phyloP scores from a whole-genome alignment of 2,113 vertebrate genomes.

The Brachyhypopomus occidentalis region DNA sequence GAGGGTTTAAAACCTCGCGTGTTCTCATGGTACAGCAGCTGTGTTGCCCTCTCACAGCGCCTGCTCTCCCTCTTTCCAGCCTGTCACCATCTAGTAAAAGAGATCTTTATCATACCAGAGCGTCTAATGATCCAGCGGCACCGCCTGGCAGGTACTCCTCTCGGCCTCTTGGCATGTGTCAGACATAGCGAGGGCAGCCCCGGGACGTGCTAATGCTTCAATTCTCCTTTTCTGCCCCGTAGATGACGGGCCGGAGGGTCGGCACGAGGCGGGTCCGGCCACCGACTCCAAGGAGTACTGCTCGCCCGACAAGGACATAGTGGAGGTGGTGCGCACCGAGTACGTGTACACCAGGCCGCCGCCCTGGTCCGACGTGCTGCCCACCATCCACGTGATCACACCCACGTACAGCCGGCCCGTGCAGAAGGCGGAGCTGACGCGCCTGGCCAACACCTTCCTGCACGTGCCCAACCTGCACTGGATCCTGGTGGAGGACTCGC shows the following conservation, averaged over 20 bases:
- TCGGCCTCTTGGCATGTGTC: slow-evolving; percentile 72
- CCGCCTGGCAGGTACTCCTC: slow-evolving; percentile 74
- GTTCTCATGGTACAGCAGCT: slow-evolving; percentile 45
- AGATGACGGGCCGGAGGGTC: slow-evolving; percentile 89
- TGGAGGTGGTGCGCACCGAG: slow-evolving; percentile 98
- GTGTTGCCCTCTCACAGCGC: slow-evolving; percentile 73
- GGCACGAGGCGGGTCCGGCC: slow-evolving; percentile 78
- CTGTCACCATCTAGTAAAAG: slow-evolving; percentile 85
- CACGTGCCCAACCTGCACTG: slow-evolving; percentile 97
- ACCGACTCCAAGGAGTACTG: slow-evolving; percentile 95
- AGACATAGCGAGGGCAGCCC: slow-evolving; percentile 65
- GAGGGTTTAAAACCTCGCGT: slow-evolving; percentile 40
- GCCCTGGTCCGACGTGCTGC: slow-evolving; percentile 94
- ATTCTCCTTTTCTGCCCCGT: slow-evolving; percentile 66
- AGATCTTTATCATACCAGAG: slow-evolving; percentile 86
- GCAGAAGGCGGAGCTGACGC: slow-evolving; percentile 96
- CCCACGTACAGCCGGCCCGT: slow-evolving; percentile 96
- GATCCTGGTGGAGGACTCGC: slow-evolving; percentile 97
- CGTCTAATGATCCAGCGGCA: slow-evolving; percentile 77
- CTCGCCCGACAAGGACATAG: slow-evolving; percentile 94
- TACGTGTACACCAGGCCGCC: slow-evolving; percentile 96
- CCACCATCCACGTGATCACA: slow-evolving; percentile 96
- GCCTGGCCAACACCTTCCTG: slow-evolving; percentile 93
- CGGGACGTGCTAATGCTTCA: slow-evolving; percentile 71
- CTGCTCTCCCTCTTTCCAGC: slow-evolving; percentile 81